These are phyloP conservation scores for Myotis planiceps DNA, from an alignment of 2,797 vertebrate genomes.

Conservation along the genomic window DNA sequence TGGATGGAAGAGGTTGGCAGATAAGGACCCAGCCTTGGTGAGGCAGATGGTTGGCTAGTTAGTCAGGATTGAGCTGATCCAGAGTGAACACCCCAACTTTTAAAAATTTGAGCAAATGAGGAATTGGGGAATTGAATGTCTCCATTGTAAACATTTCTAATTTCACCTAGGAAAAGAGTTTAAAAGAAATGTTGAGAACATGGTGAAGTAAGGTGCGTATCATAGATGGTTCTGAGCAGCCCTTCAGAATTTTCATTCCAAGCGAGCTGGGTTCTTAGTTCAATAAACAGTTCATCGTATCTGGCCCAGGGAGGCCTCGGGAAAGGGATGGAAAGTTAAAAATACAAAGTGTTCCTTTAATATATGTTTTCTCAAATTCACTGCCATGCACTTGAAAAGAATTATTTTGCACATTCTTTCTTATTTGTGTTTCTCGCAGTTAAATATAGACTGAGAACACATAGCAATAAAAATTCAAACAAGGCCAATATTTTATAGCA, in stretches of 20 bases:
- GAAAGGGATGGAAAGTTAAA: conserved; percentile 19
- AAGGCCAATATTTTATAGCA: conserved; percentile 26
- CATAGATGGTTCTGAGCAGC: not conserved
- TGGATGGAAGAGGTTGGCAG: conserved; percentile 39
- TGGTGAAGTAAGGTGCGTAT: not conserved
- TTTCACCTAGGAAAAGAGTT: conserved; percentile 19
- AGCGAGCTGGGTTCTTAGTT: conserved; percentile 41
- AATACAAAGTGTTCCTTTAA: conserved; percentile 13
- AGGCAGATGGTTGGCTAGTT: conserved; percentile 55
- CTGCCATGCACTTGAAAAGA: conserved; percentile 40
- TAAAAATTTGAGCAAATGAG: conserved; percentile 53
- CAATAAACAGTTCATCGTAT: conserved; percentile 1
- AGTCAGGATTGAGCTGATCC: not conserved
- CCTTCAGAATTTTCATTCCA: conserved; percentile 52
- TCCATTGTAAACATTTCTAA: conserved; percentile 55
- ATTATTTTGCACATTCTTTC: not conserved
- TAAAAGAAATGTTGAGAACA: conserved; percentile 31
- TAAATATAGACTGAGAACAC: conserved; percentile 70
- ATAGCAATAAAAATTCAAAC: conserved; percentile 49
- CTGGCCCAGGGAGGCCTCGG: not conserved
- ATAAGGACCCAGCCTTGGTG: not conserved
- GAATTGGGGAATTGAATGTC: conserved; percentile 24
- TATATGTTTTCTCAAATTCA: conserved; percentile 61
- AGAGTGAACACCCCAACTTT: conserved; percentile 21
- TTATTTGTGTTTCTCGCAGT: conserved; percentile 32